phyloP scores from a whole-genome alignment of 2,888 invertebrate species.

The Agelastica alni region DNA sequence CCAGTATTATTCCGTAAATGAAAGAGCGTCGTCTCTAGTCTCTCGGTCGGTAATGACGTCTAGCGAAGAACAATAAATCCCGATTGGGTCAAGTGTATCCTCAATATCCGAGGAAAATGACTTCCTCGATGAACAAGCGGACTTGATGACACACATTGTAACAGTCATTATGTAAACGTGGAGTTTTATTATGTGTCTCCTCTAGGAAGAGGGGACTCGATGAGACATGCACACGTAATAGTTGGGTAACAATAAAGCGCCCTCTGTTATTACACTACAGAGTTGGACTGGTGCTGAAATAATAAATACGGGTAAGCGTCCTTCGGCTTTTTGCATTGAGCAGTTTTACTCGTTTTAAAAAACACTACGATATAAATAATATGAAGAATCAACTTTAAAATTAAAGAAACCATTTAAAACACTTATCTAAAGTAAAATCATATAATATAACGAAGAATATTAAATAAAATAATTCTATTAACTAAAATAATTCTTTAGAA shows the following conservation, averaged over 20 bases:
- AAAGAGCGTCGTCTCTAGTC: slow-evolving; percentile 27
- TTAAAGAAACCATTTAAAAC: too few relatives aligned
- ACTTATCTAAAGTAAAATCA: too few relatives aligned
- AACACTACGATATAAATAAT: too few relatives aligned
- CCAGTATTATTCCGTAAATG: slow-evolving; percentile 29
- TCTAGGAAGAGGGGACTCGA: slow-evolving; percentile 40
- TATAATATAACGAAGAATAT: too few relatives aligned
- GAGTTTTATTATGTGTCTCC: slow-evolving; percentile 50
- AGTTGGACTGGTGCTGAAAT: slow-evolving; percentile 10
- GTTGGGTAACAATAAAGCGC: slow-evolving; percentile 25
- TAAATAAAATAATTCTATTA: too few relatives aligned
- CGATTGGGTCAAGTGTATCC: slow-evolving; percentile 50
- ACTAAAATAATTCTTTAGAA: too few relatives aligned
- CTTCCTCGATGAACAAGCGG: slow-evolving; percentile 56
- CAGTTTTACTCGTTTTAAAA: too few relatives aligned
- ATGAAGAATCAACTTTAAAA: too few relatives aligned
- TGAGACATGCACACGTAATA: slow-evolving; percentile 44
- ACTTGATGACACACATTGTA: slow-evolving; percentile 56
- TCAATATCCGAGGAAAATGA: slow-evolving; percentile 54
- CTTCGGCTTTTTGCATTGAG: too few relatives aligned
- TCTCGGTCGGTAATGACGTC: slow-evolving; percentile 38
- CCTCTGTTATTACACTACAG: slow-evolving; percentile 20
- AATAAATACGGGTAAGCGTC: too few relatives aligned
- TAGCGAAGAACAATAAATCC: slow-evolving; percentile 46
- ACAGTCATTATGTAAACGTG: slow-evolving; percentile 56